These are phyloP conservation scores for Yoshiicerus persimilis DNA, from an alignment of 1,140 invertebrate species.

Conservation along the genomic window DNA sequence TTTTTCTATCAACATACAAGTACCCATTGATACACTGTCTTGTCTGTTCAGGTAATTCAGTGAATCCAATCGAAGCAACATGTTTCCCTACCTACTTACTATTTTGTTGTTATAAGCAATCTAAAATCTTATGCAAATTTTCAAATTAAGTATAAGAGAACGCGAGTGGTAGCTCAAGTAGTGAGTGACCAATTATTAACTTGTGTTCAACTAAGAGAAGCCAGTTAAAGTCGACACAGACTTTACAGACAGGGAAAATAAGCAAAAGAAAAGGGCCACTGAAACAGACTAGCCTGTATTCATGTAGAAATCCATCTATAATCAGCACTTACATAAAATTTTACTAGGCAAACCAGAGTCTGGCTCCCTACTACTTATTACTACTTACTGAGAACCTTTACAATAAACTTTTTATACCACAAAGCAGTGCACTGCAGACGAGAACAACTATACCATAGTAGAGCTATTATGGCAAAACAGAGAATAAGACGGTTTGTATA, in stretches of 20 bases:
- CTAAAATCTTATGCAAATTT: conserved; percentile 32
- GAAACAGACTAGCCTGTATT: not conserved
- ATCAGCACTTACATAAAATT: conserved; percentile 15
- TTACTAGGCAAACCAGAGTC: not conserved
- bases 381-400: not conserved
- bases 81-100: not conserved
- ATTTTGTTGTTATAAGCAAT: not conserved
- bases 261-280: not conserved
- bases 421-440: no score
- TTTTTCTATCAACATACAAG: not conserved
- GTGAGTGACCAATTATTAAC: conserved; percentile 26
- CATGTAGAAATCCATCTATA: not conserved
- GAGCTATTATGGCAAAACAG: no score
- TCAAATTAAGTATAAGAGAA: conserved; percentile 17
- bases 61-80: not conserved
- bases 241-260: not conserved
- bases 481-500: not conserved
- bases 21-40: not conserved
- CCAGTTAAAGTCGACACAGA: not conserved
- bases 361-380: not conserved
- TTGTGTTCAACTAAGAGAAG: not conserved
- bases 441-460: not conserved
- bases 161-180: not conserved
- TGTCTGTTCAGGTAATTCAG: not conserved
- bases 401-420: not conserved